A percentile compares a stretch with the other conserved stretches of the same genome.
These are phyloP conservation scores for Aulostomus chinensis DNA, from an alignment of 2,797 vertebrate species.

Conservation along the genomic window DNA sequence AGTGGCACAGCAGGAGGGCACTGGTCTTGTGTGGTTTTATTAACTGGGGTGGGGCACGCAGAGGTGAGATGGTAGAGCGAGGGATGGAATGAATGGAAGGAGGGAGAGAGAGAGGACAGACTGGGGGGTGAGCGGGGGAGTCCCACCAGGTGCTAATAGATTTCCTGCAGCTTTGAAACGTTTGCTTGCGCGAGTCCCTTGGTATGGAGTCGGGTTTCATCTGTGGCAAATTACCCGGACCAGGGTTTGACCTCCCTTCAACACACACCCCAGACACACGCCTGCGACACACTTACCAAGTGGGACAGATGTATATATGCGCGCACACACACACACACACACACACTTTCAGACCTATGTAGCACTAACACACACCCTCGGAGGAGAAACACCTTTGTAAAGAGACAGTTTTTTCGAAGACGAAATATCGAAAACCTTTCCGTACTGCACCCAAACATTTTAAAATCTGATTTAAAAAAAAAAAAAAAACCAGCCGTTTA, in stretches of 20 bases:
- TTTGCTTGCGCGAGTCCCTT: slow-evolving; percentile 63
- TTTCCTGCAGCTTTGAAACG: slow-evolving; percentile 83
- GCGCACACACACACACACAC: slow-evolving; percentile 3
- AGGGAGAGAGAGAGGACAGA: slow-evolving; percentile 25
- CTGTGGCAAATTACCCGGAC: slow-evolving; percentile 80
- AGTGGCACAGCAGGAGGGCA: slow-evolving; percentile 66
- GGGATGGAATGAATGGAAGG: slow-evolving; percentile 27
- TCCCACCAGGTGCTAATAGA: slow-evolving; percentile 84
- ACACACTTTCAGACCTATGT: background rate
- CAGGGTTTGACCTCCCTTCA: slow-evolving; percentile 75
- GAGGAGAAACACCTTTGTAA: too few species aligned
- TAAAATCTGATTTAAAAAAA: too few species aligned
- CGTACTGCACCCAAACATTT: too few species aligned
- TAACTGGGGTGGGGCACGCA: slow-evolving; percentile 61
- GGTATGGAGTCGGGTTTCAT: slow-evolving; percentile 74
- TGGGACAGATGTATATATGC: slow-evolving; percentile 22
- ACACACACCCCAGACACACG: slow-evolving; percentile 57
- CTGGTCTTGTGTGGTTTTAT: slow-evolving; percentile 77
- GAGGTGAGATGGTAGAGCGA: slow-evolving; percentile 55
- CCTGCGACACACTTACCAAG: slow-evolving; percentile 46
- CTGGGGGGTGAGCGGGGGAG: slow-evolving; percentile 23
- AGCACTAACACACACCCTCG: too few species aligned
- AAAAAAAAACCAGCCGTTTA: too few species aligned
- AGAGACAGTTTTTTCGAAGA: too few species aligned
- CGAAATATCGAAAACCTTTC: too few species aligned